Percentiles rank a stretch among this genome's conserved stretches.
Evolutionary conservation across 92 coral and sea anemone species (phyloP).

Genomic region (Parazoanthus atlanticus): DNA sequence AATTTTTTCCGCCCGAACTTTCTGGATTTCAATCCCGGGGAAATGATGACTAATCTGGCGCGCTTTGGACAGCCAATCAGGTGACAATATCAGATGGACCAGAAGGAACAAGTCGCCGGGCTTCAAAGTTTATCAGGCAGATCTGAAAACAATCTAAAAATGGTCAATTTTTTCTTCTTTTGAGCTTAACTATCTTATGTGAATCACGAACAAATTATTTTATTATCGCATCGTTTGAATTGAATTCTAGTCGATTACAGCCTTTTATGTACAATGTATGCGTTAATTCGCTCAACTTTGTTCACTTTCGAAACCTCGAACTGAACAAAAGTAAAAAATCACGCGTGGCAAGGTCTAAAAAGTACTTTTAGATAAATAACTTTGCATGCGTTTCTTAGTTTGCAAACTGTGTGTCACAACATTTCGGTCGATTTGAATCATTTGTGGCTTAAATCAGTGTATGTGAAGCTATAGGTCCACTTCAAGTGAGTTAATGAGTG

Average conservation of each 20-base stretch:
- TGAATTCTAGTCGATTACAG: background rate
- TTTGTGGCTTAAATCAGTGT: too few species aligned
- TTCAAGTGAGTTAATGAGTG: background rate
- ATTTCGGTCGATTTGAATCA: too few species aligned
- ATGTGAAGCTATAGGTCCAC: background rate
- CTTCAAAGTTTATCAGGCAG: background rate
- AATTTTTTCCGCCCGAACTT: slow-evolving; percentile 14
- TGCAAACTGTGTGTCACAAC: too few species aligned
- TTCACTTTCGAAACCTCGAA: background rate
- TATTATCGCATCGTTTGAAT: background rate
- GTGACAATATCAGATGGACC: background rate
- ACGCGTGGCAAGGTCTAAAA: background rate
- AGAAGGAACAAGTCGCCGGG: background rate
- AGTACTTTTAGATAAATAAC: background rate
- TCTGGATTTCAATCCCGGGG: slow-evolving; percentile 8
- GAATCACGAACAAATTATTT: background rate
- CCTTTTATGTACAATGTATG: background rate
- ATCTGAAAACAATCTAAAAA: slow-evolving; percentile 13
- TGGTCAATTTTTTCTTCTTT: background rate
- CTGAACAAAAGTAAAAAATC: background rate
- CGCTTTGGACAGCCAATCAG: background rate
- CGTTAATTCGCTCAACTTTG: background rate
- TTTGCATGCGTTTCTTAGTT: background rate
- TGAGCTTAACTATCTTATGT: too few species aligned
- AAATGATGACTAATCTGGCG: background rate